A percentile compares a stretch with the other conserved stretches of the same genome.
Conservation (phyloP, 2,888 invertebrate genomes). For the Girardia tigrina region DNA sequence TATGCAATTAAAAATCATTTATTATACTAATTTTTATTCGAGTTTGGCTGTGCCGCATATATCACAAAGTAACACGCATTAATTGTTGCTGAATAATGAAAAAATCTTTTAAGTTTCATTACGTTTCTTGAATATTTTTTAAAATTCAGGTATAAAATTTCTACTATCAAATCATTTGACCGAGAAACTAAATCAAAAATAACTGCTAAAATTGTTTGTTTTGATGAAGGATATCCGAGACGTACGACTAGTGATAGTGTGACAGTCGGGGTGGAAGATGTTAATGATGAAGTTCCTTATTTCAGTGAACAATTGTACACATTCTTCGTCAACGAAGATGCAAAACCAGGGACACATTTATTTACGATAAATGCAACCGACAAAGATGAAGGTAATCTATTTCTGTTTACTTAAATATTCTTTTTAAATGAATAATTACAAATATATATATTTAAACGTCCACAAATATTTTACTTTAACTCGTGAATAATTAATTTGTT, state of each 20-base stretch:
- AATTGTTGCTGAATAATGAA: no score
- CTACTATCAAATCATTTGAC: slow-evolving; percentile 24
- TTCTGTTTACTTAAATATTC: no score
- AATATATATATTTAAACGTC: neutral
- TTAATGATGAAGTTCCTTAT: slow-evolving; percentile 28
- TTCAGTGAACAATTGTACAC: neutral
- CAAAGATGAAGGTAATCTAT: slow-evolving; percentile 28
- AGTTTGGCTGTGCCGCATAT: no score
- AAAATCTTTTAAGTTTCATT: no score
- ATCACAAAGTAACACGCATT: no score
- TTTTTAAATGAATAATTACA: neutral
- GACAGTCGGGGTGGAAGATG: slow-evolving; percentile 25
- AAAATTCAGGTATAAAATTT: slow-evolving; percentile 28
- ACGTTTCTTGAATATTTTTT: no score
- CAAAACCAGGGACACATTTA: neutral
- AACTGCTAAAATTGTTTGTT: neutral
- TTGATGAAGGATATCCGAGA: slow-evolving; percentile 26
- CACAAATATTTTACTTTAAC: no score
- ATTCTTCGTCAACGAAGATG: slow-evolving; percentile 26
- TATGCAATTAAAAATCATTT: no score
- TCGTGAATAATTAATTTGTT: no score
- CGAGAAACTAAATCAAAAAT: slow-evolving; percentile 20
- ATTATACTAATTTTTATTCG: no score
- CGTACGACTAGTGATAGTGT: slow-evolving; percentile 24
- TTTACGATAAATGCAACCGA: slow-evolving; percentile 31